These are phyloP conservation scores for Pseudomyrmex flavicornis DNA, from an alignment of 1,140 invertebrate species.

Conservation along the genomic window DNA sequence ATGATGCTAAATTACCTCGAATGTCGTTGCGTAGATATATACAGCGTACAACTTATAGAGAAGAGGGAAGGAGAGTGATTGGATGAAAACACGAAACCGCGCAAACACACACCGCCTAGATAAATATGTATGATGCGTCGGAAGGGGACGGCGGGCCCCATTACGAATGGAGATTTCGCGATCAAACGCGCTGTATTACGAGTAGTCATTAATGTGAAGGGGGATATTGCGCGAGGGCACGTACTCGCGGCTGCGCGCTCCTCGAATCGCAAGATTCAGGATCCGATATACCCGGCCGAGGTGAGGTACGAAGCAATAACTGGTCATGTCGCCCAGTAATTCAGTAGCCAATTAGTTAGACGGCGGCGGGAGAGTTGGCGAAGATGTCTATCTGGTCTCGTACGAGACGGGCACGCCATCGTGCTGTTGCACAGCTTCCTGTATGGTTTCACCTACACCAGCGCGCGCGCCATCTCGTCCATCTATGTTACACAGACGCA, in stretches of 20 bases:
- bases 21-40: too few relatives aligned
- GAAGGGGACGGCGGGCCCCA: slow-evolving; percentile 23
- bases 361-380: slow-evolving; percentile 74
- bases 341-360: slow-evolving; percentile 83
- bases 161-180: slow-evolving; percentile 65
- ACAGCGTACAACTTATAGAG: too few relatives aligned
- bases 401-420: slow-evolving; percentile 70
- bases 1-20: too few relatives aligned
- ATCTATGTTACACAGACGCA: neutral
- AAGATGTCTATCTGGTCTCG: slow-evolving; percentile 79
- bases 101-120: slow-evolving; percentile 51
- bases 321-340: slow-evolving; percentile 79
- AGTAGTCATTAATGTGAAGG: slow-evolving; percentile 59
- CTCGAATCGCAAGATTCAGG: slow-evolving; percentile 69
- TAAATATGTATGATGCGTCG: slow-evolving; percentile 46
- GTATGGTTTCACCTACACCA: slow-evolving; percentile 67
- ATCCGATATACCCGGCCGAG: slow-evolving; percentile 70
- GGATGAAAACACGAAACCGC: neutral
- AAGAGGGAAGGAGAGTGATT: neutral
- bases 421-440: slow-evolving; percentile 70
- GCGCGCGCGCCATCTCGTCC: neutral
- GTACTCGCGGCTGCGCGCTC: slow-evolving; percentile 37
- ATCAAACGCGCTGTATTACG: slow-evolving; percentile 43
- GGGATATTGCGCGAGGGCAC: neutral
- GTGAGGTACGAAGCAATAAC: slow-evolving; percentile 79